Percentiles rank a stretch among this genome's conserved stretches.
These are phyloP conservation scores for Neodiprion lecontei DNA, from an alignment of 1,140 invertebrate genomes.

Conservation along the genomic window DNA sequence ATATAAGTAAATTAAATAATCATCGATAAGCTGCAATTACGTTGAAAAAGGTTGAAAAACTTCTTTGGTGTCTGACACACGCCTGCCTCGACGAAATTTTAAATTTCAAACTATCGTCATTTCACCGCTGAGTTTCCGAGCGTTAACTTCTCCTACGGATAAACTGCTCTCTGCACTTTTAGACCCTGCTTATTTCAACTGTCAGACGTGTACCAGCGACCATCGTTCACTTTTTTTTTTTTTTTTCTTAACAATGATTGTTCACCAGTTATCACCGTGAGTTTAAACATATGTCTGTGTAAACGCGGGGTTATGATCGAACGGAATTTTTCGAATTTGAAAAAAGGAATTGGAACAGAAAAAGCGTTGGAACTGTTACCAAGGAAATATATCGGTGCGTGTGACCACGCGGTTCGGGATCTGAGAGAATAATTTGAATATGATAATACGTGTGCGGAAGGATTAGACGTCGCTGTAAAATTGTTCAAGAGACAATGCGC, in stretches of 20 bases:
- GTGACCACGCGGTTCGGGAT: neutral
- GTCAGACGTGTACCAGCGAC: slow-evolving; percentile 23
- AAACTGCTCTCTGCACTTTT: slow-evolving; percentile 16
- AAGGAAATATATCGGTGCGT: neutral
- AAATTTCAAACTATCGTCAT: neutral
- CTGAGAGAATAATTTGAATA: neutral
- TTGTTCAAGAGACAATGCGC: no score
- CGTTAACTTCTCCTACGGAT: neutral
- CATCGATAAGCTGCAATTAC: neutral
- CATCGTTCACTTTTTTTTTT: slow-evolving; percentile 20
- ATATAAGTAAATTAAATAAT: slow-evolving; percentile 7
- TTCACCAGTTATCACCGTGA: slow-evolving; percentile 51
- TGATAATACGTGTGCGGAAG: no score
- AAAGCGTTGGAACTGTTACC: neutral
- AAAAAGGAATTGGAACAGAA: neutral
- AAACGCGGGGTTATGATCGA: neutral
- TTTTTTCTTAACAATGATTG: slow-evolving; percentile 45
- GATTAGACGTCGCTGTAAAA: no score
- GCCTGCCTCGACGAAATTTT: neutral
- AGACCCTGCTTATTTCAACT: slow-evolving; percentile 1
- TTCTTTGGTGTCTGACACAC: neutral
- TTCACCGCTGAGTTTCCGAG: slow-evolving; percentile 19
- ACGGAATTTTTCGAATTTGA: slow-evolving; percentile 9
- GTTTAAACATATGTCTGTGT: slow-evolving; percentile 23
- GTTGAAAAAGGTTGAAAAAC: slow-evolving; percentile 8